Evolutionary conservation across 2,888 invertebrate species (phyloP), one percentile per base, ranked within the genome.

Genomic region (Neoitamus cyanurus): DNA sequence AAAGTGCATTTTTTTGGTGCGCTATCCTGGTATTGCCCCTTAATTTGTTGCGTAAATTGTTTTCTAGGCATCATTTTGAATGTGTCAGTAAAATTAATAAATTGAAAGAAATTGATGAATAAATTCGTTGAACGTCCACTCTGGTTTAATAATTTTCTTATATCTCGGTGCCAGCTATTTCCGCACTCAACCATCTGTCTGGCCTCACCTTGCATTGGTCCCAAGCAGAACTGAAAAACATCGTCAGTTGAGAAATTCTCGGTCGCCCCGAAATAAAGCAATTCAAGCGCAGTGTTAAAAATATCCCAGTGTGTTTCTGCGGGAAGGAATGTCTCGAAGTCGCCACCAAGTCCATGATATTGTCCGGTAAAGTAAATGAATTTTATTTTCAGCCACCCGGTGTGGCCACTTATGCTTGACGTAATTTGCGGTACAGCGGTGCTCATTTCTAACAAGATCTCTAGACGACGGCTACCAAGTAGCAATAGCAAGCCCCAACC

Each of bases 331-430:
- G 68, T 69, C 25, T 69, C 69, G 37, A 34, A 69, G 82, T 69
- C 37, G 82, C 82, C 82, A 31, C 69, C n/a, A 69, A 37, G 82
- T 82, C 78, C 48, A 80, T 34, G 69, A 69, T 68, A 82, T 82
- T 82, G 82, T 82, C 82, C 82, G 69, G 69, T 42, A 28, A 31
- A 46, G 36, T 30, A 11, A 25, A 36, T 25, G 69, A 20, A 42
- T 82, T 82, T 69, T 69, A 69, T 37, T 82, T 69, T 82, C 82
- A 37, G 69, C 36, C 34, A 82, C 36, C 82, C 20, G 82, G 37
- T 36, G 34, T 36, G 30, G 30, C 15, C 9, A 34, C n/a, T 69
- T 82, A 82, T 82, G 69, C 82, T 82, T 82, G 82, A 37, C 69
- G 68, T 9, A 58, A 58, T 58, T 58, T 36, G 80, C 34, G 13